Percentiles rank a stretch among this genome's conserved stretches.
These are phyloP conservation scores for Cheilosia urbana DNA, from an alignment of 2,888 invertebrate species.

Conservation along the genomic window DNA sequence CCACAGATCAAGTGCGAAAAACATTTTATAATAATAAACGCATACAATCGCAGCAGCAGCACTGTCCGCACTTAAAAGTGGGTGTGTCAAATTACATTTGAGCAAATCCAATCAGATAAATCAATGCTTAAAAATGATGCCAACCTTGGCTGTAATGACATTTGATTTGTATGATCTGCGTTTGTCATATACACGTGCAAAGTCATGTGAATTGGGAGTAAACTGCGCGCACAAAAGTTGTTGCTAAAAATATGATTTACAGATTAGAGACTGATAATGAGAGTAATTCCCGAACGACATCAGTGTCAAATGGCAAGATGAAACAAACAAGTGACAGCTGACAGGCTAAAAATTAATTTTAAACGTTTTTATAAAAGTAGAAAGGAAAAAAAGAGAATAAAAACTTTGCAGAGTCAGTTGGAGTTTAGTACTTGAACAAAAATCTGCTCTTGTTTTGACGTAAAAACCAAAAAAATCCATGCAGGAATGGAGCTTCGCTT, in stretches of 20 bases:
- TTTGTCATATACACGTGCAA: slow-evolving; percentile 2
- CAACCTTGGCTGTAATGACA: slow-evolving; percentile 30
- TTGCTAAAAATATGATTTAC: too few relatives aligned
- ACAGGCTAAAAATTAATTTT: too few relatives aligned
- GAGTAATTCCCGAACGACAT: too few relatives aligned
- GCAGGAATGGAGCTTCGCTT: too few relatives aligned
- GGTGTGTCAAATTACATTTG: slow-evolving; percentile 2
- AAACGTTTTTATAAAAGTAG: too few relatives aligned
- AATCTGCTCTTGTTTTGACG: too few relatives aligned
- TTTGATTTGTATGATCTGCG: neutral
- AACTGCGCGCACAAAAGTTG: neutral
- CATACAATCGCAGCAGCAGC: neutral
- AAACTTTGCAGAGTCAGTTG: too few relatives aligned
- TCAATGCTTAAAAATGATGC: neutral
- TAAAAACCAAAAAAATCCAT: too few relatives aligned
- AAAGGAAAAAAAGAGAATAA: too few relatives aligned
- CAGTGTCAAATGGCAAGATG: too few relatives aligned
- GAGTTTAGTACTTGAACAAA: too few relatives aligned
- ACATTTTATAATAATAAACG: slow-evolving; percentile 18
- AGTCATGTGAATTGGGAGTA: slow-evolving; percentile 1
- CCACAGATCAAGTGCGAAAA: slow-evolving; percentile 41
- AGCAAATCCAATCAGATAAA: slow-evolving; percentile 3
- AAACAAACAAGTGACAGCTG: too few relatives aligned
- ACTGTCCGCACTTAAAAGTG: neutral
- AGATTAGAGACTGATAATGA: neutral